These are phyloP conservation scores for Zoanthus gigantus DNA, from an alignment of 92 coral and sea anemone genomes.

Conservation along the genomic window DNA sequence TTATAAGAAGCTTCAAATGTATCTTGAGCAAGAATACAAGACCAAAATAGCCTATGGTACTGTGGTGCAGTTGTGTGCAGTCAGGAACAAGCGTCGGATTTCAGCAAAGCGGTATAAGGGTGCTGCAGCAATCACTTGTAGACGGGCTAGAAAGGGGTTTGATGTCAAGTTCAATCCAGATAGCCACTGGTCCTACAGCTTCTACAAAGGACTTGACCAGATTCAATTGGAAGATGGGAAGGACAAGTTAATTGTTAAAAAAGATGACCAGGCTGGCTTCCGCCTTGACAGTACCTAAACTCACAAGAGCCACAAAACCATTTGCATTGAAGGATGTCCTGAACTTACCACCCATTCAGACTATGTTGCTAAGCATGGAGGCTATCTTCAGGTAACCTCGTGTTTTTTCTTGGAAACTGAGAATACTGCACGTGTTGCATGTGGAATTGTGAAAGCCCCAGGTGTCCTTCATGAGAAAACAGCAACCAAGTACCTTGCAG, in stretches of 20 bases:
- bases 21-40: conserved; percentile 38
- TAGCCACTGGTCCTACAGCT: conserved; percentile 55
- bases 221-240: conserved; percentile 43
- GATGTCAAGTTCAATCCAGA: conserved; percentile 51
- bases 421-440: conserved; percentile 53
- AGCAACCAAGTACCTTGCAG: conserved; percentile 44
- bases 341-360: conserved; percentile 48
- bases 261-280: conserved; percentile 59
- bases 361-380: conserved; percentile 52
- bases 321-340: conserved; percentile 41
- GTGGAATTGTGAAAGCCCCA: conserved; percentile 51
- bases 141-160: conserved; percentile 56
- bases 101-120: conserved; percentile 47
- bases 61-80: conserved; percentile 40
- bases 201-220: conserved; percentile 59
- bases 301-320: conserved; percentile 22
- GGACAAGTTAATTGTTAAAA: conserved; percentile 39
- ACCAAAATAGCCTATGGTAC: conserved; percentile 42
- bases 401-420: conserved; percentile 53
- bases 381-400: conserved; percentile 52
- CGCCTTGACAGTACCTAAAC: conserved; percentile 55
- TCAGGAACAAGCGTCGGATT: conserved; percentile 56
- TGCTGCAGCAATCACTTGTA: conserved; percentile 43
- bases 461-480: conserved; percentile 55
- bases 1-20: conserved; percentile 24